These are phyloP conservation scores for Xenopus petersii DNA, from an alignment of 2,797 vertebrate genomes.

Conservation along the genomic window DNA sequence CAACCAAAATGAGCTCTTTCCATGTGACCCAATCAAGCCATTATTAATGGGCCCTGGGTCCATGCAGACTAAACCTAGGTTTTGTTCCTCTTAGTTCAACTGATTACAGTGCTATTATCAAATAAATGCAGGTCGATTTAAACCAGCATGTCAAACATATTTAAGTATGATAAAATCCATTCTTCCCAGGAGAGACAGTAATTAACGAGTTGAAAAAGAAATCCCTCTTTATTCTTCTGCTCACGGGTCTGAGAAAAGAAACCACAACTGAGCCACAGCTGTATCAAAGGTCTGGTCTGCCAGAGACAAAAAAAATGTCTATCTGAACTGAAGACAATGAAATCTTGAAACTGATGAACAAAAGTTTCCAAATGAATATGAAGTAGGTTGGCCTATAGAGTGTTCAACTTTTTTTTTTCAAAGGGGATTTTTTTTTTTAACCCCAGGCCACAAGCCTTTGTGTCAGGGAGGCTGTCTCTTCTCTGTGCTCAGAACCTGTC, in stretches of 20 bases:
- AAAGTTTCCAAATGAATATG: slow-evolving; percentile 67
- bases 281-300: slow-evolving; percentile 48
- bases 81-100: not conserved
- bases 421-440: slow-evolving; percentile 70
- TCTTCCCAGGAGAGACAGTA: slow-evolving; percentile 46
- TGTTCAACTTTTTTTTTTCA: slow-evolving; percentile 61
- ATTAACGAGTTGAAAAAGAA: slow-evolving; percentile 31
- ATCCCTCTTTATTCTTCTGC: slow-evolving; percentile 51
- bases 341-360: slow-evolving; percentile 12
- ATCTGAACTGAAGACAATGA: slow-evolving; percentile 60
- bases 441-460: slow-evolving; percentile 76
- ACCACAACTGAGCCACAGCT: slow-evolving; percentile 42
- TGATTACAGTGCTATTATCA: slow-evolving; percentile 22
- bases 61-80: not conserved
- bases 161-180: slow-evolving; percentile 39
- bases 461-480: slow-evolving; percentile 76
- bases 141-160: slow-evolving; percentile 21
- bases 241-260: slow-evolving; percentile 40
- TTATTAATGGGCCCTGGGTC: not conserved
- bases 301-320: not conserved
- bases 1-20: too few species aligned
- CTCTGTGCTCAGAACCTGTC: slow-evolving; percentile 79
- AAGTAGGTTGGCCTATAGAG: slow-evolving; percentile 65
- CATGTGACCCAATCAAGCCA: too few species aligned
- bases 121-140: slow-evolving; percentile 1